Evolutionary conservation across 1,140 invertebrate genomes (phyloP).

Genomic region (Aphis craccivora): DNA sequence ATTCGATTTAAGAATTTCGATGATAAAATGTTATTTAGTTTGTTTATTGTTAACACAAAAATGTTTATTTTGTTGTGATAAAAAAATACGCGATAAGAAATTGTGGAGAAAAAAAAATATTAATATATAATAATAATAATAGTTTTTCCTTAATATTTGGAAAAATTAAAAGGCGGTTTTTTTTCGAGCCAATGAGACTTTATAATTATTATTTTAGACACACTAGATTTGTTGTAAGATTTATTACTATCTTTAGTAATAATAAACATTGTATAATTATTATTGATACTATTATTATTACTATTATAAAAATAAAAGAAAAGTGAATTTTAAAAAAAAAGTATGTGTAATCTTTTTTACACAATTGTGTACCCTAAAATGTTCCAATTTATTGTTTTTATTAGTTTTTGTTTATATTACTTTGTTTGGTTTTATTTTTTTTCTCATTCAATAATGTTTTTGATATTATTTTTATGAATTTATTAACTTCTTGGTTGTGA

Average conservation of each 20-base stretch:
- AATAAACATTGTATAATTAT: conserved; percentile 58
- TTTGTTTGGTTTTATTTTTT: background rate
- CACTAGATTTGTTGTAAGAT: conserved; percentile 56
- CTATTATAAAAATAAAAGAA: conserved; percentile 57
- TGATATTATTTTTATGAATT: conserved; percentile 16
- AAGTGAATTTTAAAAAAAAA: conserved; percentile 48
- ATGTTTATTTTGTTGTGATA: conserved; percentile 58
- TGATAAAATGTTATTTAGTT: conserved; percentile 56
- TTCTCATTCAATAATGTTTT: background rate
- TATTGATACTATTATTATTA: conserved; percentile 57
- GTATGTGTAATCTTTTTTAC: background rate
- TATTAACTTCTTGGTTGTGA: background rate
- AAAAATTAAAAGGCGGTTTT: conserved; percentile 52
- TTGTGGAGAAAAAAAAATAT: conserved; percentile 46
- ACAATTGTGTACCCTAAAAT: conserved; percentile 4
- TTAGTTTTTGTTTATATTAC: background rate
- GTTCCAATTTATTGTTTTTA: background rate
- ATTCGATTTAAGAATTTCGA: conserved; percentile 50
- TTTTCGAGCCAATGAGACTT: conserved; percentile 58
- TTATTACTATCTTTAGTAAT: conserved; percentile 57
- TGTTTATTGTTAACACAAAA: conserved; percentile 58
- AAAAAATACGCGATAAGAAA: conserved; percentile 36
- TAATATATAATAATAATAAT: conserved; percentile 45
- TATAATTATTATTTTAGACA: conserved; percentile 57
- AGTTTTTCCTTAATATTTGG: conserved; percentile 41